Conservation (phyloP, 2,888 invertebrate species). For the Dione vanillae region DNA sequence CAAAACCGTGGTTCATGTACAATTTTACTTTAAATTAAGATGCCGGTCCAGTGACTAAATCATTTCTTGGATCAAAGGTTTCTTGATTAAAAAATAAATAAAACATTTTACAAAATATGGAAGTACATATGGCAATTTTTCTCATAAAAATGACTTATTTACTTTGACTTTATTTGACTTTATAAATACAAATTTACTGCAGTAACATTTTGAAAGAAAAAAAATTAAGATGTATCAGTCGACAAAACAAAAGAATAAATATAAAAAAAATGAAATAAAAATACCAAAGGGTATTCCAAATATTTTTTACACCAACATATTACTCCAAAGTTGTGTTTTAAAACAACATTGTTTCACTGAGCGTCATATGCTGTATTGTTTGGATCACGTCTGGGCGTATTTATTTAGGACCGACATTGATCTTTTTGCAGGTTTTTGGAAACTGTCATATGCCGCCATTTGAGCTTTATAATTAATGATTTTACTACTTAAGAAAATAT, state of each 20-base stretch:
- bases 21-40: neutral
- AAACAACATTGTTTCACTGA: conserved; percentile 24
- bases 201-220: too few species aligned
- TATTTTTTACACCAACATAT: conserved; percentile 20
- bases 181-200: too few species aligned
- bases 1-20: neutral
- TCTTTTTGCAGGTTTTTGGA: conserved; percentile 44
- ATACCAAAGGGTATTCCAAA: neutral
- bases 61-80: too few species aligned
- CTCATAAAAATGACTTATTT: too few species aligned
- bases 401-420: conserved; percentile 49
- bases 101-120: too few species aligned
- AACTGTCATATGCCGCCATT: conserved; percentile 27
- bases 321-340: conserved; percentile 10
- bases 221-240: too few species aligned
- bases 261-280: neutral
- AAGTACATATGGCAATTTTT: too few species aligned
- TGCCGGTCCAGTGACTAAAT: too few species aligned
- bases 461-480: conserved; percentile 7
- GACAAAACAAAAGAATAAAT: too few species aligned
- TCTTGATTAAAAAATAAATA: too few species aligned
- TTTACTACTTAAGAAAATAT: conserved; percentile 19
- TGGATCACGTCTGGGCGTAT: conserved; percentile 41
- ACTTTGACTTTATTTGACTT: too few species aligned
- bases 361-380: conserved; percentile 40